Base-by-base conservation (phyloP, 1,140 invertebrate genomes). In the Phymastichus coffea region DNA sequence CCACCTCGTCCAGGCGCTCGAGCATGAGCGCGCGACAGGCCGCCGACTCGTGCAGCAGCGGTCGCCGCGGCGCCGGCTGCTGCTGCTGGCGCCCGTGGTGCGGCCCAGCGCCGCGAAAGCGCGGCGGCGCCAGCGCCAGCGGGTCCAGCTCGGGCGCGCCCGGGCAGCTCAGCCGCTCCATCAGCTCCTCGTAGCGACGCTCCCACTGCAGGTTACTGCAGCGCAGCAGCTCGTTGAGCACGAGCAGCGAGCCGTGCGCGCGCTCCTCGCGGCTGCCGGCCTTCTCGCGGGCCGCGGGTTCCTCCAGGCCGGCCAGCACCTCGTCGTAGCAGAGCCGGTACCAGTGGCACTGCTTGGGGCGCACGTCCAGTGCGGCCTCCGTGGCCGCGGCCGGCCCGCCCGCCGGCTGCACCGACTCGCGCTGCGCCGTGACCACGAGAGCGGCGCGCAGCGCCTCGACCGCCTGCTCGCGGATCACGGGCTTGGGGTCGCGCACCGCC, bases 191-290 rank as follows among this genome's bases (percentile, higher is more conserved):
- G 63, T 94, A 92, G 60, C 88, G 86, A 19, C 84, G 83, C 72
- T 95, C 97, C 87, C 94, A 96, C 43, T 87, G 84, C 2, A 91
- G 85, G 80, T 98, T 97, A 43, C 93, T 92, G 71, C 94, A 96
- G 61, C 96, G 81, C 2, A 99, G 80, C 0, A 99, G 79, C 77
- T 99, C 97, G 81, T 98, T 98, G 2, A 98, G 79, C 12, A 99
- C 92, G 12, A 99, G 82, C 1, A 99, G 80, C 1, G 93, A 93
- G 12, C 95, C 95, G 76, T 99, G 97, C 22, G 95, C 87, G 72
- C 89, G 84, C 74, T 99, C 97, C 69, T 99, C 97, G 64, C 86
- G 85, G 7, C 87, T 89, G 53, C 91, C 86, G 17, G 91, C 90
- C 69, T 88, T 89, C 68, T 92, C 91, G 73, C 85, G 84, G 1